phyloP scores from a whole-genome alignment of 2,113 vertebrate genomes.

The Nanger granti region DNA sequence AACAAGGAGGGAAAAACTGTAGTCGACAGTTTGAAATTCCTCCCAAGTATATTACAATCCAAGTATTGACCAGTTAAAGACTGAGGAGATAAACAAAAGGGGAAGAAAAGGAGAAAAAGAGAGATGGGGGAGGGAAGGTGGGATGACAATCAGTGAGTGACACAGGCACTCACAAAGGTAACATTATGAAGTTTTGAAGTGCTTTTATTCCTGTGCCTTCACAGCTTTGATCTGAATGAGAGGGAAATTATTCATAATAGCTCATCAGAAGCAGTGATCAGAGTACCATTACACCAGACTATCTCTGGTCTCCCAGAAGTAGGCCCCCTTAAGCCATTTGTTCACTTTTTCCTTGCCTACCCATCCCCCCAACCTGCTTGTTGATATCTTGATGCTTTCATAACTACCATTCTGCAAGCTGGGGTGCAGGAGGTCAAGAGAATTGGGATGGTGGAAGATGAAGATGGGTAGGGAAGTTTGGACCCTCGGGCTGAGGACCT shows the following conservation, averaged over 20 bases:
- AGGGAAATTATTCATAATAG: constrained; percentile 1
- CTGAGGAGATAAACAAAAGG: not conserved
- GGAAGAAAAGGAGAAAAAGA: not conserved
- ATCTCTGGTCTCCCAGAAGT: not conserved
- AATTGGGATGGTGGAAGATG: not conserved
- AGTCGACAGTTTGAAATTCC: not conserved
- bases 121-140: not conserved
- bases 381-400: not conserved
- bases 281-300: not conserved
- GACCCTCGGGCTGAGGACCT: not conserved
- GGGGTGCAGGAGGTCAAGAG: not conserved
- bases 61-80: not conserved
- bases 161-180: not conserved
- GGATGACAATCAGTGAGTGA: not conserved
- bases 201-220: not conserved
- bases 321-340: not conserved
- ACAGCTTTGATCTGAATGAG: not conserved
- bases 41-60: not conserved
- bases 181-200: not conserved
- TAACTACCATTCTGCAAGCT: not conserved
- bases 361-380: not conserved
- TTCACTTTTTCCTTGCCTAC: not conserved
- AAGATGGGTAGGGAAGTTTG: not conserved
- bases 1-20: not conserved
- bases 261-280: not conserved